Conservation (phyloP, 2,888 invertebrate species). For the Pandemis cinnamomeana region DNA sequence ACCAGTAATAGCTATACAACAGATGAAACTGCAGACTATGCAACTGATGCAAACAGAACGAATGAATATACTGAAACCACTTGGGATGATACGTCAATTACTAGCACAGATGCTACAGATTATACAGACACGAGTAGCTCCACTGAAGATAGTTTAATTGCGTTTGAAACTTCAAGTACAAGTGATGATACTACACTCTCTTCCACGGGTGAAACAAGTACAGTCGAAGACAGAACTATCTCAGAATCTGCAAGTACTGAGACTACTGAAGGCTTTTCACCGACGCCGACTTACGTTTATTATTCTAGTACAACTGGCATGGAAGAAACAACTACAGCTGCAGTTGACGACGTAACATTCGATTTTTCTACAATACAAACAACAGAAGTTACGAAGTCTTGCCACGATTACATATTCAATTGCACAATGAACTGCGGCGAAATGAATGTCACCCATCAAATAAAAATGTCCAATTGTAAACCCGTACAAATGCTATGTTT, state of each 20-base stretch:
- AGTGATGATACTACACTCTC: background rate
- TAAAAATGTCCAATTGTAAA: conserved; percentile 67
- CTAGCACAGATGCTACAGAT: background rate
- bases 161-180: conserved; percentile 20
- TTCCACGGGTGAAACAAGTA: background rate
- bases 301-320: background rate
- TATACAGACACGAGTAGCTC: background rate
- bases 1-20: background rate
- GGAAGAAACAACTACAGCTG: conserved; percentile 25
- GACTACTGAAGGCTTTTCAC: background rate
- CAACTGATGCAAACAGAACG: background rate
- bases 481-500: conserved; percentile 64
- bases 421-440: conserved; percentile 66
- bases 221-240: conserved; percentile 4
- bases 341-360: conserved; percentile 9
- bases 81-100: background rate
- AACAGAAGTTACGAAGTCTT: conserved; percentile 45
- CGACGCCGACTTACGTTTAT: background rate
- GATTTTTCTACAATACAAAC: conserved; percentile 23
- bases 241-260: conserved; percentile 12
- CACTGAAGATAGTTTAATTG: conserved; percentile 36
- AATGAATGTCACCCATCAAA: conserved; percentile 69
- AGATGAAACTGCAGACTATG: background rate
- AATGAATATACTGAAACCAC: background rate
- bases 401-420: conserved; percentile 65